phyloP scores from a whole-genome alignment of 2,888 invertebrate species.

The Metalampra italica region DNA sequence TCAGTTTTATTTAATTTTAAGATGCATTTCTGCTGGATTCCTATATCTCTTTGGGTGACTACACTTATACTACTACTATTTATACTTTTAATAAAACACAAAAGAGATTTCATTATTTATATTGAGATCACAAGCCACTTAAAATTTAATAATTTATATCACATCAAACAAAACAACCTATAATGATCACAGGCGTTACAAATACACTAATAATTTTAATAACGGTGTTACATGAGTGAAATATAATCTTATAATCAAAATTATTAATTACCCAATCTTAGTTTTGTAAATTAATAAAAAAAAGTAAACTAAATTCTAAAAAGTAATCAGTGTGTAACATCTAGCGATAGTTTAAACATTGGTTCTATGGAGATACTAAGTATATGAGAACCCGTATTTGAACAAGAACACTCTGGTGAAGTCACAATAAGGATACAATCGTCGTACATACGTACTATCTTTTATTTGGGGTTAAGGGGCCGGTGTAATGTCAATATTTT shows the following conservation, averaged over 20 bases:
- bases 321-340: not conserved
- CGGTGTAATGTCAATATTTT: too few relatives aligned
- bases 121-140: constrained; percentile 73
- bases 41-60: too few relatives aligned
- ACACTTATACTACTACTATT: too few relatives aligned
- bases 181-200: constrained; percentile 21
- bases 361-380: not conserved
- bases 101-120: constrained; percentile 36
- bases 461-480: not conserved
- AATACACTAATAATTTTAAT: constrained; percentile 3
- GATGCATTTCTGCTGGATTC: too few relatives aligned
- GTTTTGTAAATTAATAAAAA: constrained; percentile 14
- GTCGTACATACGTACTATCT: not conserved
- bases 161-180: constrained; percentile 38
- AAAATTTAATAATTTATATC: constrained; percentile 48
- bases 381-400: not conserved
- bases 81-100: not conserved
- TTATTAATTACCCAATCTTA: not conserved
- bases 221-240: constrained; percentile 14
- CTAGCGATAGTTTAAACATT: not conserved
- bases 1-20: constrained; percentile 14
- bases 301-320: constrained; percentile 13
- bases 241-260: constrained; percentile 13
- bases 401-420: constrained; percentile 1
- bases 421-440: not conserved